Conservation (phyloP, 2,888 invertebrate genomes). For the Neocrepidodera transversa region DNA sequence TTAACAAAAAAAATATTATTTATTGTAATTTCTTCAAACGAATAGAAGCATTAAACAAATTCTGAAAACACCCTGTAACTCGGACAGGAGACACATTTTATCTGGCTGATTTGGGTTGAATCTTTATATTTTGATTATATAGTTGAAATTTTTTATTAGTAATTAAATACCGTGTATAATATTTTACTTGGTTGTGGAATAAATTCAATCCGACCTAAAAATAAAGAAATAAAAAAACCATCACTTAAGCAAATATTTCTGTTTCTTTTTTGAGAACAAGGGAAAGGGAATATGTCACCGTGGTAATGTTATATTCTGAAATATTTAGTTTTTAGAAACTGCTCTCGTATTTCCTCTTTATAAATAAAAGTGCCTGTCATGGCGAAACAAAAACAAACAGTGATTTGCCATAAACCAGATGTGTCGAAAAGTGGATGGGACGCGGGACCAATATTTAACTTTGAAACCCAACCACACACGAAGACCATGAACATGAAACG, state of each 20-base stretch:
- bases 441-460: conserved; percentile 24
- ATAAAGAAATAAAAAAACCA: no score
- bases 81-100: no score
- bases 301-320: conserved; percentile 12
- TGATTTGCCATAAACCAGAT: conserved; percentile 32
- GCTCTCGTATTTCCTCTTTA: conserved; percentile 12
- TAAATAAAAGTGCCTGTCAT: conserved; percentile 27
- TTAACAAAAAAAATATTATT: no score
- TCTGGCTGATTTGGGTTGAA: no score
- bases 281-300: neutral
- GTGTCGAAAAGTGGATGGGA: conserved; percentile 22
- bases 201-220: no score
- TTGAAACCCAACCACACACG: conserved; percentile 26
- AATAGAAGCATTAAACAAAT: no score
- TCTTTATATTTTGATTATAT: no score
- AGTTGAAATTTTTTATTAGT: no score
- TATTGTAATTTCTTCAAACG: no score
- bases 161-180: no score
- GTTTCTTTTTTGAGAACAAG: neutral
- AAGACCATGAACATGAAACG: conserved; percentile 11
- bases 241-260: neutral
- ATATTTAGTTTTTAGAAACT: conserved; percentile 12
- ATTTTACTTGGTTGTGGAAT: no score
- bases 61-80: no score
- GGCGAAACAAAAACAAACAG: conserved; percentile 20